phyloP scores from a whole-genome alignment of 2,113 vertebrate genomes.

The Patagioenas fasciata region DNA sequence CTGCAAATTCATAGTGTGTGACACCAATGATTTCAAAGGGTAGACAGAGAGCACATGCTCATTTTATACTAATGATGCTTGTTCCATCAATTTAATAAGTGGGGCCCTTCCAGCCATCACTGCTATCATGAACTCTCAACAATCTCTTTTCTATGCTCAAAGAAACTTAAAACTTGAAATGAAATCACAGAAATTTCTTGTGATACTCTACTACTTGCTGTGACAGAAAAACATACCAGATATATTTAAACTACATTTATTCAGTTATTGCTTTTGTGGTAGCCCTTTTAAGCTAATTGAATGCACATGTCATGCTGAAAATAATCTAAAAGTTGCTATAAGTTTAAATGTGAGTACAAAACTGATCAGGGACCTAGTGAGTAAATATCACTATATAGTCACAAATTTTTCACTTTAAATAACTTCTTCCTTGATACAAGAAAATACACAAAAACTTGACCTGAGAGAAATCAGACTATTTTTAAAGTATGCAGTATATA shows the following conservation, averaged over 20 bases:
- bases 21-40: conserved; percentile 14
- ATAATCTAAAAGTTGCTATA: neutral
- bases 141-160: neutral
- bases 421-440: neutral
- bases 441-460: neutral
- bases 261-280: neutral
- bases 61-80: neutral
- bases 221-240: neutral
- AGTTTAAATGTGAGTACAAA: neutral
- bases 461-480: neutral
- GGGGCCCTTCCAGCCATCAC: neutral
- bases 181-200: neutral
- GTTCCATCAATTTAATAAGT: neutral
- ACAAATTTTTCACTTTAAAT: neutral
- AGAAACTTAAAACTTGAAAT: neutral
- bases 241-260: conserved; percentile 3
- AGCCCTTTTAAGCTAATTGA: conserved; percentile 39
- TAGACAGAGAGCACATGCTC: neutral
- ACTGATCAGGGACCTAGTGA: neutral
- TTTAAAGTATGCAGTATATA: neutral
- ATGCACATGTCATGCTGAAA: conserved; percentile 2
- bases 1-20: conserved; percentile 8
- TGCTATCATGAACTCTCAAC: neutral
- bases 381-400: neutral
- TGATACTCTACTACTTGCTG: neutral